phyloP scores from a whole-genome alignment of 2,113 vertebrate species.

The Crotophaga sulcirostris region DNA sequence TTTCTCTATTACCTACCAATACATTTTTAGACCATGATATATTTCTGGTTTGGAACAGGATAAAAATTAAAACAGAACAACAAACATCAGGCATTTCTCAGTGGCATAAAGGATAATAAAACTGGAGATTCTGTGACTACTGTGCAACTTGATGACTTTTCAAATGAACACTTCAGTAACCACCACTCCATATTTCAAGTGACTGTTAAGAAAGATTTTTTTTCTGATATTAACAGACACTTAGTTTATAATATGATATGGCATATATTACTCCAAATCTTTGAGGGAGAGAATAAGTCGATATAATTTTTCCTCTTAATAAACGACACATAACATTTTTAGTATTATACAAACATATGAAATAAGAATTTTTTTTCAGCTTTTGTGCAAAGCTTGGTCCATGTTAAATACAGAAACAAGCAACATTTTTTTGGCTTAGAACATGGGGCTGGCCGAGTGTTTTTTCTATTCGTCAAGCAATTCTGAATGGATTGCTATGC shows the following conservation, averaged over 20 bases:
- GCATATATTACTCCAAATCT: neutral
- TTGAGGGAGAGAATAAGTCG: neutral
- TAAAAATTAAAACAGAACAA: slow-evolving; percentile 32
- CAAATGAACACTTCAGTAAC: neutral
- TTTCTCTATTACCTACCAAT: neutral
- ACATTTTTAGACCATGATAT: slow-evolving; percentile 7
- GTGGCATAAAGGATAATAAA: neutral
- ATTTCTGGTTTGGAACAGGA: slow-evolving; percentile 11
- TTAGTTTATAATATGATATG: neutral
- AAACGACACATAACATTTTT: neutral
- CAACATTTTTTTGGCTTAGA: neutral
- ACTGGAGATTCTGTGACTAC: neutral
- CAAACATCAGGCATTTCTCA: neutral
- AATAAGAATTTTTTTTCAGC: neutral
- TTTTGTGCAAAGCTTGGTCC: neutral
- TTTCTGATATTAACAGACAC: neutral
- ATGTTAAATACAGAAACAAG: neutral
- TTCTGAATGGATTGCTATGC: neutral
- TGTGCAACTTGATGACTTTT: neutral
- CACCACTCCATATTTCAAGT: slow-evolving; percentile 6
- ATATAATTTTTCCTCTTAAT: neutral
- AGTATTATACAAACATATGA: neutral
- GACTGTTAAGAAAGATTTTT: neutral
- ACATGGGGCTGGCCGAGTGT: neutral
- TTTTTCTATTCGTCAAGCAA: neutral